Evolutionary conservation across 2,113 vertebrate genomes (phyloP).

Genomic region (Platysteira castanea): DNA sequence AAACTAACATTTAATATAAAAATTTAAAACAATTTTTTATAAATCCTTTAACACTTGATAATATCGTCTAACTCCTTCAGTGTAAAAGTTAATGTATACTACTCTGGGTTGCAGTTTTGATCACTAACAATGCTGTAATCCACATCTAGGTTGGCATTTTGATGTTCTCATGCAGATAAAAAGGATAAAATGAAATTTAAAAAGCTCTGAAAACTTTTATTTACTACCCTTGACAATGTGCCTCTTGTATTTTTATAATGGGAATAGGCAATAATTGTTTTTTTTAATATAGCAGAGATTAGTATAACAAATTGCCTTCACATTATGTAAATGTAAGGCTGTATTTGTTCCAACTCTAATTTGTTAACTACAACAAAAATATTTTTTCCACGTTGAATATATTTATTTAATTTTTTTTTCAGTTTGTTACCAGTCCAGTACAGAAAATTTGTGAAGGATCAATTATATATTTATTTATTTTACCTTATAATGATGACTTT

Average conservation of each 20-base stretch:
- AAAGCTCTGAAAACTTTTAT: background rate
- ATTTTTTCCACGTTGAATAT: background rate
- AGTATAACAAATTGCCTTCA: background rate
- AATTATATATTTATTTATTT: background rate
- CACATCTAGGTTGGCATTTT: background rate
- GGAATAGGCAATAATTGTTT: background rate
- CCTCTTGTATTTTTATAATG: background rate
- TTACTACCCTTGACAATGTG: background rate
- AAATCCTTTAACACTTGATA: background rate
- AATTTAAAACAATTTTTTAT: background rate
- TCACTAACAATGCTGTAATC: background rate
- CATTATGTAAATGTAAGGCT: background rate
- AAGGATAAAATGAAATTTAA: background rate
- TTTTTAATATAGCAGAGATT: background rate
- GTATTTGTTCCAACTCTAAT: background rate
- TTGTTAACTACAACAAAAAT: background rate
- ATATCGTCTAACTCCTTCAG: background rate
- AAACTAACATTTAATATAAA: background rate
- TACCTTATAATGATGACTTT: background rate
- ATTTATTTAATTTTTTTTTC: background rate
- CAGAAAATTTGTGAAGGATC: background rate
- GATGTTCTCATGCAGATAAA: background rate
- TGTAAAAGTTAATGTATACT: background rate
- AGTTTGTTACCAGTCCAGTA: background rate
- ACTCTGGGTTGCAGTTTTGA: background rate